These are phyloP conservation scores for Beris chalybata DNA, from an alignment of 2,888 invertebrate species.

Conservation along the genomic window DNA sequence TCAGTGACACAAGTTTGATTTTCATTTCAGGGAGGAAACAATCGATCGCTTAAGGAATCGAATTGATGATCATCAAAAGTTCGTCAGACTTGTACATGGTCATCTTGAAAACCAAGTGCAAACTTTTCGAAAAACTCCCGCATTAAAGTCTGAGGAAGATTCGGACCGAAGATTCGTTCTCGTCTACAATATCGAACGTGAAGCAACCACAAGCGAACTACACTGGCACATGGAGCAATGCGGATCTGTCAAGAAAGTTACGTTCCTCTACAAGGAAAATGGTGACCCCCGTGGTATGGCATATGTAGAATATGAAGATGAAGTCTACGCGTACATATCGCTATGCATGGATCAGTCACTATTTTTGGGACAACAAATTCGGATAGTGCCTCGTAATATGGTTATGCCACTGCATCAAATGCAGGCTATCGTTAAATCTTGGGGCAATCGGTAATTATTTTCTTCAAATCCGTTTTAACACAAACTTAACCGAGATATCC, in stretches of 20 bases:
- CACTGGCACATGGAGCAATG: conserved; percentile 19
- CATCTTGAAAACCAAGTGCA: conserved; percentile 20
- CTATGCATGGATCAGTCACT: conserved; percentile 22
- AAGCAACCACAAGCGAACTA: neutral
- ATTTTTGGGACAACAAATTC: conserved; percentile 21
- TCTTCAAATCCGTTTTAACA: neutral
- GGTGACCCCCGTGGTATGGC: conserved; percentile 1
- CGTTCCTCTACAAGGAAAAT: neutral
- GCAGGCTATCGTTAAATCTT: conserved; percentile 14
- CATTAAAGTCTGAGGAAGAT: neutral
- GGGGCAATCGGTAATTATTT: conserved; percentile 20
- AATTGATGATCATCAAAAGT: conserved; percentile 18
- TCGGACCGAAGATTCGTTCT: conserved; percentile 9
- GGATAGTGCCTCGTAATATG: conserved; percentile 21
- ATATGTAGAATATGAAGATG: conserved; percentile 24
- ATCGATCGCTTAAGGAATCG: conserved; percentile 24
- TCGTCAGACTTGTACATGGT: conserved; percentile 3
- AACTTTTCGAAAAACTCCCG: conserved; percentile 10
- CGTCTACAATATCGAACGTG: conserved; percentile 18
- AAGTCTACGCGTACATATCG: conserved; percentile 18
- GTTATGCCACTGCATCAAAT: conserved; percentile 5
- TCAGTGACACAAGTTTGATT: too few species aligned
- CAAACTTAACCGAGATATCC: neutral
- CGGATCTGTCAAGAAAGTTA: conserved; percentile 14
- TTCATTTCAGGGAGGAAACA: conserved; percentile 21